Base-by-base conservation (phyloP, 2,888 invertebrate species). In the Melinaea menophilus region DNA sequence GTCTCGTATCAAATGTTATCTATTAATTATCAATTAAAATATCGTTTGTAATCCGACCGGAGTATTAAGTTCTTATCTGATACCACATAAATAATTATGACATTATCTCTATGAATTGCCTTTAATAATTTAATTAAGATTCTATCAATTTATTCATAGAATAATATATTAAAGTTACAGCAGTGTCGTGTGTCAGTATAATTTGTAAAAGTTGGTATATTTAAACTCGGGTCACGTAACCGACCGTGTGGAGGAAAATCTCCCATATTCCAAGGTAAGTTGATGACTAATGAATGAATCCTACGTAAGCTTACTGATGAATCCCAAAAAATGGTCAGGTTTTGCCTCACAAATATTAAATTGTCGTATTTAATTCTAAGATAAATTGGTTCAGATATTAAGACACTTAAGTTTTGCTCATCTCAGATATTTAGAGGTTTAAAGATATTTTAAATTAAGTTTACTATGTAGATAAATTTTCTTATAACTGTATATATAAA, bases 201-300 rank as follows among this genome's bases (percentile, higher is more conserved):
- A 51, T 7, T 51, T 51, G 31, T 31, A 51, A 7, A 51, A 51
- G 9, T 31, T 51, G 7, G n/a, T 31, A 22, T 3, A 31, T 31
- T 31, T 51, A 22, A n/a, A 48, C 22, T 22, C 51, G 62, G 69
- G 73, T 76, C 75, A 76, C 76, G 75, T 76, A 63, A 64, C 66
- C 64, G 69, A 69, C 71, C 71, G 59, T 67, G 66, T 66, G 70
- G 66, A 67, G 69, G 72, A 69, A 75, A 77, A 74, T 72, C 73
- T 73, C 73, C 69, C 69, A 71, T 75, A 73, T 68, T 69, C 71
- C 69, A 70, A 75, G 71, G 72, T 72, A 75, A 73, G 70, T 70
- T 72, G 72, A 73, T 77, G 75, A 75, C 73, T 76, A 73, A 71
- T 69, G 71, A 70, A 68, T 61, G 61, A 68, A 64, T 69, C 65